Evolutionary conservation across 2,797 vertebrate species (phyloP).

Genomic region (Scyliorhinus canicula): DNA sequence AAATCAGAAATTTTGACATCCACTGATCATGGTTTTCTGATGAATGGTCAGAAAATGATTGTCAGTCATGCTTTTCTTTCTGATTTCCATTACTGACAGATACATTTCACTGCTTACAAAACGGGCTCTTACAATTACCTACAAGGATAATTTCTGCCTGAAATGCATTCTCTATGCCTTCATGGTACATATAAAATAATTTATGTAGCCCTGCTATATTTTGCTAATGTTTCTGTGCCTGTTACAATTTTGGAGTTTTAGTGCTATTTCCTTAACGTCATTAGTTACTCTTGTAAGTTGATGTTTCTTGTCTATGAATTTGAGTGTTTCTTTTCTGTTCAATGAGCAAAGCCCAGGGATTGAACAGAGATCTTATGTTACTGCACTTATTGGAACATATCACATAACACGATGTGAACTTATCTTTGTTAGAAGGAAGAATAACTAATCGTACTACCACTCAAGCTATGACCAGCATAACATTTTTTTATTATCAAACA

Average conservation of each 20-base stretch:
- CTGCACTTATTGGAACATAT: not conserved
- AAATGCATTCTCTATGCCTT: not conserved
- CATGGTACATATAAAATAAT: not conserved
- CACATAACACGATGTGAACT: not conserved
- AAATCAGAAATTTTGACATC: not conserved
- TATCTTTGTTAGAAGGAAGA: not conserved
- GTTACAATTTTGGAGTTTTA: not conserved
- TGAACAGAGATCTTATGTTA: not conserved
- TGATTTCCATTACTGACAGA: not conserved
- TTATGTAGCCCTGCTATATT: not conserved
- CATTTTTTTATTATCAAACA: too few species aligned
- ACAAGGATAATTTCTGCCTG: not conserved
- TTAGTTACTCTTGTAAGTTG: not conserved
- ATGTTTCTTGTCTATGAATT: not conserved
- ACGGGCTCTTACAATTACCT: not conserved
- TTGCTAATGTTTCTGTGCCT: not conserved
- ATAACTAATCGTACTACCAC: not conserved
- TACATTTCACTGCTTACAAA: not conserved
- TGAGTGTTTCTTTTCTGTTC: not conserved
- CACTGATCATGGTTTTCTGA: not conserved
- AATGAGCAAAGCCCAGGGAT: not conserved
- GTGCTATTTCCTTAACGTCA: not conserved
- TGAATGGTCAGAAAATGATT: not conserved
- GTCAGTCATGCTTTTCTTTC: not conserved
- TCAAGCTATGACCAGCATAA: not conserved